Base-by-base conservation (phyloP, 2,113 vertebrate species). In the Pseudopodoces humilis region DNA sequence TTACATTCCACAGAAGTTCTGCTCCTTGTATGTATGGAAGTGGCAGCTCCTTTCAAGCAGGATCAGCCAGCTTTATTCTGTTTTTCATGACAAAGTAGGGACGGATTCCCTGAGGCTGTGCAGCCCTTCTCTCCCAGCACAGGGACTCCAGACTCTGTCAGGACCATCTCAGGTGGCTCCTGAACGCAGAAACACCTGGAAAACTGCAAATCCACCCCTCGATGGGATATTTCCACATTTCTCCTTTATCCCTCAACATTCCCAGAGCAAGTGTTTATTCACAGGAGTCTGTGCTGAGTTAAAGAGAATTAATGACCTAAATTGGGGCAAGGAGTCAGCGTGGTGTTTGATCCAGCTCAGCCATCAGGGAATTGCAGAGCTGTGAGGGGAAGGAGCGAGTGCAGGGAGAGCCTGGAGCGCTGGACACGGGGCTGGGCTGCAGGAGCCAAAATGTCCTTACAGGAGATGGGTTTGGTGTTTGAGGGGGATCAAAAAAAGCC, bases 51-150 rank as follows among this genome's bases (percentile, higher is more conserved):
- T 96, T 92, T 91, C 92, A 20, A 50, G 49, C 81, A 82, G 97
- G 96, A 92, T 77, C 80, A 35, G 47, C 52, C 91, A 81, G 96
- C 95, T 97, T 98, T 97, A 95, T 97, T 97, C 97, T 95, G 96
- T 96, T 96, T 97, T 95, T 96, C 97, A 63, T 55, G 46, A 69
- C 88, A 43, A 92, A 88, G 28, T 64, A 3, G 3, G 47, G 76
- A 18, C 27, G 7, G 74, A 53, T 39, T 33, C 65, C 37, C 50
- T 72, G 52, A 18, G 37, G 31, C 69, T 59, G 62, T 77, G 78
- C 75, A 33, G 64, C 76, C 69, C 10, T 63, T 85, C 56, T 46
- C 35, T 64, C 25, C 24, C 46, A 52, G 90, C 67, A 19, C 15
- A 20, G 65, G 1, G 9, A 24, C 41, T 41, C 44, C 39, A 27